Evolutionary conservation across 2,797 vertebrate genomes (phyloP).

Genomic region (Pseudopleuronectes americanus): DNA sequence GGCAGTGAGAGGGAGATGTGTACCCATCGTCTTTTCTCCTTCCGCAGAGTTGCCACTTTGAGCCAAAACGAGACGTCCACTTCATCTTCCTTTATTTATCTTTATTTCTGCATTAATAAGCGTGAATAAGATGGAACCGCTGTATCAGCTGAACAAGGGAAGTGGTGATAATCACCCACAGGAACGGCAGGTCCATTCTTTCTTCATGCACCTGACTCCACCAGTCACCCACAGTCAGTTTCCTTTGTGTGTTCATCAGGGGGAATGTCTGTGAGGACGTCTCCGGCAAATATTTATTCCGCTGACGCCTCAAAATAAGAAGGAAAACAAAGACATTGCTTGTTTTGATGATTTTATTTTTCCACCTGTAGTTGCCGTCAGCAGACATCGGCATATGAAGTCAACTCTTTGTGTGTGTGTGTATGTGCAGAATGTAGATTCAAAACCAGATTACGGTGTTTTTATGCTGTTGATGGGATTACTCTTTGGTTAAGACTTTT

Average conservation of each 20-base stretch:
- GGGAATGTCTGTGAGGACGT: conserved; percentile 19
- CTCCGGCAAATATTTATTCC: conserved; percentile 13
- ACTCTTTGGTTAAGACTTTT: not conserved
- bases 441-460: conserved; percentile 8
- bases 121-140: not conserved
- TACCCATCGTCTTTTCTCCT: conserved; percentile 18
- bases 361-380: not conserved
- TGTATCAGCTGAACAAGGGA: not conserved
- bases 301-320: not conserved
- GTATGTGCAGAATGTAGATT: conserved; percentile 8
- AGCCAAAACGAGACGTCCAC: conserved; percentile 38
- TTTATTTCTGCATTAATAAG: not conserved
- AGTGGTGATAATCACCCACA: conserved; percentile 12
- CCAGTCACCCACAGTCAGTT: not conserved
- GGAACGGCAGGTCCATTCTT: conserved; percentile 7
- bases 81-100: conserved; percentile 29
- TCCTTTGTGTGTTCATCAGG: conserved; percentile 33
- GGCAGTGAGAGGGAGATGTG: conserved; percentile 14
- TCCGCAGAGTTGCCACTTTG: conserved; percentile 26
- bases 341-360: conserved; percentile 24
- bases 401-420: not conserved
- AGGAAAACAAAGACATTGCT: conserved; percentile 2
- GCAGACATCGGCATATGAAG: conserved; percentile 9
- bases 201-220: conserved; percentile 1
- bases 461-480: conserved; percentile 15